Conservation (phyloP, 2,888 invertebrate genomes). For the Galerucella nymphaeae region DNA sequence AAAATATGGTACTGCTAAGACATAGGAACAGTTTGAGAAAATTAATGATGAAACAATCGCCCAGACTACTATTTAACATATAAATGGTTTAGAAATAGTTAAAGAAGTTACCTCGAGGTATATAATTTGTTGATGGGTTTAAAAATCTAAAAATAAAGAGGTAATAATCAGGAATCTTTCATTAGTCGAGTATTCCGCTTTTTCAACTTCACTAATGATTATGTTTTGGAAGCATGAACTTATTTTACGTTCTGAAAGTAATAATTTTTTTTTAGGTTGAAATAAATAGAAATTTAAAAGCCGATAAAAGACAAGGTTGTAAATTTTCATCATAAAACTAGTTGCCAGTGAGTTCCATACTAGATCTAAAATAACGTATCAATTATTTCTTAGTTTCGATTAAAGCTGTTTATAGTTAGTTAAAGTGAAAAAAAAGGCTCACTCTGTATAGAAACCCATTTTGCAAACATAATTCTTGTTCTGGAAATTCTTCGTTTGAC, state of each 20-base stretch:
- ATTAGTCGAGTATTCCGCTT: conserved; percentile 10
- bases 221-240: conserved; percentile 10
- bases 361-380: too few species aligned
- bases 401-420: too few species aligned
- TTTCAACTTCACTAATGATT: conserved; percentile 9
- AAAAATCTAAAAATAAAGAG: conserved; percentile 23
- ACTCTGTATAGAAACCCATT: neutral
- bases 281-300: conserved; percentile 2
- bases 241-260: neutral
- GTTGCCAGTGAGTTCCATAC: neutral
- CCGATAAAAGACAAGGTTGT: neutral
- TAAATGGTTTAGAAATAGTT: conserved; percentile 25
- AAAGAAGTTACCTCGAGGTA: conserved; percentile 13
- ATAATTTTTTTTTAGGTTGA: neutral
- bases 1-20: too few species aligned
- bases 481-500: neutral
- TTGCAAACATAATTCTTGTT: neutral
- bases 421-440: too few species aligned
- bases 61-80: neutral
- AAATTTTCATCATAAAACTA: neutral
- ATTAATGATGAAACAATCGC: neutral
- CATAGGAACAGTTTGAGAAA: neutral
- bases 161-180: conserved; percentile 22
- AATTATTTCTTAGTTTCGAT: too few species aligned
- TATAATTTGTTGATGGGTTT: conserved; percentile 24